Evolutionary conservation across 2,888 invertebrate genomes (phyloP).

Genomic region (Rhaphigaster nebulosa): DNA sequence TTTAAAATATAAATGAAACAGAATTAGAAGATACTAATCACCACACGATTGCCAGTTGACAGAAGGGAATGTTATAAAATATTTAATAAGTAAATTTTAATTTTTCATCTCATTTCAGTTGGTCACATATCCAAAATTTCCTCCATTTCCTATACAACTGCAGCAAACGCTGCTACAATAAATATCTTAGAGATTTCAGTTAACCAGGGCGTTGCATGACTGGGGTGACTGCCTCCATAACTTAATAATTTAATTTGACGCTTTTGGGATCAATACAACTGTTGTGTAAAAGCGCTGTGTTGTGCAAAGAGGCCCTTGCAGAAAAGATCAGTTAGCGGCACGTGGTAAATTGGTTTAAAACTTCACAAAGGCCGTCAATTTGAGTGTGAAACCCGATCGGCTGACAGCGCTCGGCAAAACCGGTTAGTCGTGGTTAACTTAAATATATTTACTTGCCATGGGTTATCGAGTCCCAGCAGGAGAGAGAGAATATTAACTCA

Average conservation of each 20-base stretch:
- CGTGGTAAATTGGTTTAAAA: background rate
- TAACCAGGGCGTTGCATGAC: background rate
- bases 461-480: background rate
- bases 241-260: background rate
- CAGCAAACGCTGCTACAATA: too few species aligned
- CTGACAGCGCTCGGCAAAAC: background rate
- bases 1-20: too few species aligned
- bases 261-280: background rate
- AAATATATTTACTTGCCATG: background rate
- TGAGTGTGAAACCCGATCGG: constrained; percentile 24
- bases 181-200: background rate
- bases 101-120: too few species aligned
- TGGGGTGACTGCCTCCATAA: background rate
- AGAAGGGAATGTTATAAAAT: too few species aligned
- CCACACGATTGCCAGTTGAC: too few species aligned
- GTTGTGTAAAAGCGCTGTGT: background rate
- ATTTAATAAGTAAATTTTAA: too few species aligned
- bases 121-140: too few species aligned
- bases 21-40: too few species aligned
- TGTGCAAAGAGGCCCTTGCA: background rate
- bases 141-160: too few species aligned
- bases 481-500: background rate
- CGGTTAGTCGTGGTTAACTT: background rate
- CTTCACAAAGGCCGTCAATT: constrained; percentile 14
- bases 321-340: background rate